These are phyloP conservation scores for Marcusenius ussheri DNA, from an alignment of 2,113 vertebrate species.

Conservation along the genomic window DNA sequence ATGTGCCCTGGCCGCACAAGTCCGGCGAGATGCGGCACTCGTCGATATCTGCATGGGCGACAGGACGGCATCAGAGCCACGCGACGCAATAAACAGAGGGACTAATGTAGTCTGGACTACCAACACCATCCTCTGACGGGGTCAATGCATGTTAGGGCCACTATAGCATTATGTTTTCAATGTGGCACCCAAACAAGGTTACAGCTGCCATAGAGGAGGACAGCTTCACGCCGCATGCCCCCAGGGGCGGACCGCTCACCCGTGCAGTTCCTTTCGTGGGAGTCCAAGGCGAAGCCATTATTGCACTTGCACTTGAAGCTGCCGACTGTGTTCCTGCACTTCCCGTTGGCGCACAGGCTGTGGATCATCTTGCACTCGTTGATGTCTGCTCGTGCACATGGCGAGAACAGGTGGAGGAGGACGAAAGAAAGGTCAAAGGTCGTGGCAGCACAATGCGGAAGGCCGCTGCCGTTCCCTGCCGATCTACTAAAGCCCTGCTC, in stretches of 20 bases:
- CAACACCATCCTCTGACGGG: neutral
- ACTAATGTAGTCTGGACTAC: neutral
- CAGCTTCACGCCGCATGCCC: neutral
- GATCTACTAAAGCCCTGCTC: neutral
- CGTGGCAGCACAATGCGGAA: neutral
- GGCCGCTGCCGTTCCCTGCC: neutral
- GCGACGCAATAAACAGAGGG: neutral
- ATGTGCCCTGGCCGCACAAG: slow-evolving; percentile 64
- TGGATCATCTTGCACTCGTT: slow-evolving; percentile 98
- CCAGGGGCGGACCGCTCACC: slow-evolving; percentile 54
- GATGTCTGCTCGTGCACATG: slow-evolving; percentile 65
- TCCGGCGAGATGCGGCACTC: slow-evolving; percentile 93
- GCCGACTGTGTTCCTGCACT: slow-evolving; percentile 93
- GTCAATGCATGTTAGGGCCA: neutral
- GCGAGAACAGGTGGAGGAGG: slow-evolving; percentile 26
- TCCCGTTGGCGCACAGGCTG: slow-evolving; percentile 83
- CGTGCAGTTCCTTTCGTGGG: slow-evolving; percentile 92
- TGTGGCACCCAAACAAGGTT: neutral
- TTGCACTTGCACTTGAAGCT: slow-evolving; percentile 95
- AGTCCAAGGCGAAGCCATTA: slow-evolving; percentile 86
- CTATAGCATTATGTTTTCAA: neutral
- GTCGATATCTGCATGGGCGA: slow-evolving; percentile 72
- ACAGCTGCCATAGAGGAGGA: neutral
- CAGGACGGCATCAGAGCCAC: neutral
- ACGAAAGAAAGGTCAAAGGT: neutral